Evolutionary conservation across 2,888 invertebrate species (phyloP).

Genomic region (Biston stratarius): DNA sequence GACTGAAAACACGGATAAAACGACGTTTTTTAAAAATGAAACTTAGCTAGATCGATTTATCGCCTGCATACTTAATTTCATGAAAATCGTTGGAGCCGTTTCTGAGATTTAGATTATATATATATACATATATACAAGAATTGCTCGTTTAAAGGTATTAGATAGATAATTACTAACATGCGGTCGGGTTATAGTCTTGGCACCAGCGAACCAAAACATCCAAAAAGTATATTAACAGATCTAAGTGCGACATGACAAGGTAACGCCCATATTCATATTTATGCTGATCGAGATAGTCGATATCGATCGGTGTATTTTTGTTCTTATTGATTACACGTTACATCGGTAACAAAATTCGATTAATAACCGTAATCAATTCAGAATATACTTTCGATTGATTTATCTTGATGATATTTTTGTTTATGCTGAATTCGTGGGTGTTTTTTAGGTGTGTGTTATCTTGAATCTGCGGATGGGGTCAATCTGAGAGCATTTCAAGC

Average conservation of each 20-base stretch:
- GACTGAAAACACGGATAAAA: too few relatives aligned
- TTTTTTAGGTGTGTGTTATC: constrained; percentile 55
- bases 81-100: too few relatives aligned
- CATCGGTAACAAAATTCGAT: constrained; percentile 58
- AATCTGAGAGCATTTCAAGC: constrained; percentile 60
- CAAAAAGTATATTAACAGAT: constrained; percentile 62
- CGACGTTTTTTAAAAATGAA: too few relatives aligned
- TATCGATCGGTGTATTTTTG: constrained; percentile 46
- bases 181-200: constrained; percentile 47
- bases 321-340: constrained; percentile 55
- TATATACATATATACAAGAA: too few relatives aligned
- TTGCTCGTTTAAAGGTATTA: too few relatives aligned
- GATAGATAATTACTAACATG: constrained; percentile 71
- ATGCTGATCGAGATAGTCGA: constrained; percentile 67
- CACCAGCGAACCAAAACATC: constrained; percentile 54
- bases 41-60: too few relatives aligned
- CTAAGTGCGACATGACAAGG: constrained; percentile 69
- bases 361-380: constrained; percentile 51
- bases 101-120: too few relatives aligned
- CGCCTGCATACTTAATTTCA: too few relatives aligned
- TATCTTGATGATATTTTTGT: constrained; percentile 45
- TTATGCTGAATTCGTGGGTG: constrained; percentile 45
- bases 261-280: constrained; percentile 76
- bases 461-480: constrained; percentile 57
- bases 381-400: constrained; percentile 45